A percentile compares a stretch with the other conserved stretches of the same genome.
These are phyloP conservation scores for Drosophila kepulauana DNA, from an alignment of 1,140 invertebrate genomes.

Conservation along the genomic window DNA sequence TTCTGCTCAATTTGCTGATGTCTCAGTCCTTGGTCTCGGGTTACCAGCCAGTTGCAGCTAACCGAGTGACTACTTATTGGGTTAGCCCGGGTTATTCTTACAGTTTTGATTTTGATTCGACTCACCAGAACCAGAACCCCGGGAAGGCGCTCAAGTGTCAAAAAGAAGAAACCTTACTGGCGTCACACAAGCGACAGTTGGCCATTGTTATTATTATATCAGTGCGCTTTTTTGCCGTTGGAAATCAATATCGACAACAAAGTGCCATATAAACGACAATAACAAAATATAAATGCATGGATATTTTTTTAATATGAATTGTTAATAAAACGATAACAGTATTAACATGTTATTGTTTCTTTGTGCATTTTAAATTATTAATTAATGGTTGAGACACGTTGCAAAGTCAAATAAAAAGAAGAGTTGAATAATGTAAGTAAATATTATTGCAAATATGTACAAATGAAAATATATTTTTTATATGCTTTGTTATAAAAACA, in stretches of 20 bases:
- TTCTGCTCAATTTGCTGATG: conserved; percentile 82
- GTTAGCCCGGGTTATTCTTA: conserved; percentile 38
- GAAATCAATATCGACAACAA: conserved; percentile 51
- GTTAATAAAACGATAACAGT: conserved; percentile 22
- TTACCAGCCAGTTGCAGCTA: conserved; percentile 68
- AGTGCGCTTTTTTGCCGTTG: conserved; percentile 17
- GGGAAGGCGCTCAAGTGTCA: conserved; percentile 66
- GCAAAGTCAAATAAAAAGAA: conserved; percentile 16
- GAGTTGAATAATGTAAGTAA: conserved; percentile 44
- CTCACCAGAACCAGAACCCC: neutral
- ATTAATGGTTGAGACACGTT: conserved; percentile 59
- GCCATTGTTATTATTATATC: conserved; percentile 31
- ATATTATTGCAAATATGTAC: conserved; percentile 5
- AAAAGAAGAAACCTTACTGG: conserved; percentile 68
- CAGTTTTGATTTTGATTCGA: conserved; percentile 26
- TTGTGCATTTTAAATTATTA: conserved; percentile 50
- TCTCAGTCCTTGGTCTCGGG: conserved; percentile 57
- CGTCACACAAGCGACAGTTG: conserved; percentile 54
- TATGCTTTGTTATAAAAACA: conserved; percentile 11
- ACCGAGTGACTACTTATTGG: conserved; percentile 67
- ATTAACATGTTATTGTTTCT: conserved; percentile 27
- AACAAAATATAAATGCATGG: neutral
- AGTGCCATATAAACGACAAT: neutral
- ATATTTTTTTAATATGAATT: conserved; percentile 13
- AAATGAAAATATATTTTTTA: conserved; percentile 2